Evolutionary conservation across 2,797 vertebrate genomes (phyloP), one percentile per base, ranked within the genome.

Genomic region (Potorous gilbertii): DNA sequence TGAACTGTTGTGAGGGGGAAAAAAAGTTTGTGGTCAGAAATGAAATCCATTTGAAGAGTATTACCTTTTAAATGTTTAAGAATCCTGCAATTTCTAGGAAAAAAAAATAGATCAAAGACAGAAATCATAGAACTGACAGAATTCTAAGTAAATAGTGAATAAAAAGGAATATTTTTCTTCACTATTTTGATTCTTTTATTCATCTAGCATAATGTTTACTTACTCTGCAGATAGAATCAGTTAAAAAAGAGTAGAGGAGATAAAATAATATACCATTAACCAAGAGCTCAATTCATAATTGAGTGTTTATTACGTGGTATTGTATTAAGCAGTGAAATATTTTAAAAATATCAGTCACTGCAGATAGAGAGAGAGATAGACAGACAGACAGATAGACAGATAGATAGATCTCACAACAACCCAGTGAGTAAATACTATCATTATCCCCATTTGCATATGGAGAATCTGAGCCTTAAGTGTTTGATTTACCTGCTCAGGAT

Each of bases 21-120:
- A 13, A 50, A 28, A n/a, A 74, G 55, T 96, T 97, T 96, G 27
- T 59, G 62, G 91, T 93, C 57, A 93, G 90, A 97, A 96, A 46
- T 90, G 54, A 95, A 97, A 40, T 56, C 3, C 94, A 28, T 54
- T 96, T 96, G 91, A 92, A 96, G 93, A 96, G 50, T 90, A 28
- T 54, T 62, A 90, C 62, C 0, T 24, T 94, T 92, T 95, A 97
- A 87, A 96, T 96, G 90, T 96, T 93, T 91, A 59, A 96, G 91
- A 97, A n/a, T 96, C 95, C 27, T 95, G 34, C 54, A 24, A 3
- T 92, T 97, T 96, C 96, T 92, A 0, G 4, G 40, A 90, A 62
- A 56, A 90, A 62, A 56, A 90, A 94, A 74, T 66, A 90, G 96
- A 96, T 97, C 93, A 94, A 90, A 31, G 93, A 96, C 28, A 31